Percentiles rank a stretch among this genome's conserved stretches.
Conservation (phyloP, 2,888 invertebrate genomes). For the Polia nebulosa region DNA sequence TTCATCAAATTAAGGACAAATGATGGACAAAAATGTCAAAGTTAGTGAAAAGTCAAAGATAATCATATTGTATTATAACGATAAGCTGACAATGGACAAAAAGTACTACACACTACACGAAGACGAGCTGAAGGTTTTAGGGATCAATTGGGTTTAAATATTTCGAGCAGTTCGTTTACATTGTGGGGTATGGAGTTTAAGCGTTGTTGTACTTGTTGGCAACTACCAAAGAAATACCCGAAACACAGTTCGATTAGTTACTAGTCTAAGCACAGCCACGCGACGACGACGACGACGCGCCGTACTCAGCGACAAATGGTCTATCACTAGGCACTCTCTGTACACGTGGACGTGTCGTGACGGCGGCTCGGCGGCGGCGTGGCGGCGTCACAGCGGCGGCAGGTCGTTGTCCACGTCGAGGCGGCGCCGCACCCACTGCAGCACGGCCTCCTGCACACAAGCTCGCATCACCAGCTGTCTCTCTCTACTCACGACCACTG, state of each 20-base stretch:
- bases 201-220: background rate
- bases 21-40: background rate
- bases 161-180: too few relatives aligned
- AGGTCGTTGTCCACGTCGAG: slow-evolving; percentile 84
- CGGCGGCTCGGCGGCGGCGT: slow-evolving; percentile 13
- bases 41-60: too few relatives aligned
- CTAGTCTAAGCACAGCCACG: background rate
- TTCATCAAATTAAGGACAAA: background rate
- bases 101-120: background rate
- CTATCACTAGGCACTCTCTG: slow-evolving; percentile 1
- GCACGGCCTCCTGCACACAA: slow-evolving; percentile 78
- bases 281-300: background rate
- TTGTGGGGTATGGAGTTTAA: background rate
- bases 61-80: background rate
- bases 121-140: background rate
- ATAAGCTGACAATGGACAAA: slow-evolving; percentile 12
- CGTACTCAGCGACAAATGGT: background rate
- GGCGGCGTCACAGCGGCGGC: slow-evolving; percentile 71
- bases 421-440: slow-evolving; percentile 86
- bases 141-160: background rate
- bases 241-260: background rate
- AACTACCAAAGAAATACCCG: background rate
- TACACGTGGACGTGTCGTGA: slow-evolving; percentile 1
- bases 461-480: background rate
- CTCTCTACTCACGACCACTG: background rate